A percentile compares a stretch with the other conserved stretches of the same genome.
Conservation (phyloP, 2,113 vertebrate species). For the Forbesichthys agassizii region DNA sequence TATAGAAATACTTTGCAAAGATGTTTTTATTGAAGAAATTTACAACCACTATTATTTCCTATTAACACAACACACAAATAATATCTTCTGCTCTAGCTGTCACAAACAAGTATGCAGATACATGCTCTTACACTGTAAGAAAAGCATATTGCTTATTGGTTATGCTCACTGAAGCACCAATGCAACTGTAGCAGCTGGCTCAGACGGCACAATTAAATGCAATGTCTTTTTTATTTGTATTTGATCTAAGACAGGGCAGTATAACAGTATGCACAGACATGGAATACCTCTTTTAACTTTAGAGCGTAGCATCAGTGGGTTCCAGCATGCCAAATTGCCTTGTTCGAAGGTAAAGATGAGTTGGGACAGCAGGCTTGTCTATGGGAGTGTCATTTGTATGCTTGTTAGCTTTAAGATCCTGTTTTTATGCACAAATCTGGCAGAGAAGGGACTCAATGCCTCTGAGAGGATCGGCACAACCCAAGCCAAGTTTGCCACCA, state of each 20-base stretch:
- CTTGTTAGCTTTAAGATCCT: conserved; percentile 62
- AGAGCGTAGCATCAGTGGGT: conserved; percentile 10
- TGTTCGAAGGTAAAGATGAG: conserved; percentile 39
- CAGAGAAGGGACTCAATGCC: conserved; percentile 49
- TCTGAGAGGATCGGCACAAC: conserved; percentile 45
- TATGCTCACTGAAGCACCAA: background rate
- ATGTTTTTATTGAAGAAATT: too few species aligned
- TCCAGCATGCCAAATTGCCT: conserved; percentile 29
- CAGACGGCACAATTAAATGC: conserved; percentile 1
- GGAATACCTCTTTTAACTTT: conserved; percentile 20
- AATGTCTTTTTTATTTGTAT: too few species aligned
- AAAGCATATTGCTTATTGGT: conserved; percentile 1
- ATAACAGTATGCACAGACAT: background rate
- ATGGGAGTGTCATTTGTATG: conserved; percentile 46
- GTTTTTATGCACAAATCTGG: conserved; percentile 62
- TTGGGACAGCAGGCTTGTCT: conserved; percentile 32
- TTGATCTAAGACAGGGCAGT: background rate
- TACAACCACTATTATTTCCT: too few species aligned
- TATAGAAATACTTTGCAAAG: background rate
- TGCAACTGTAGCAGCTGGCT: conserved; percentile 10
- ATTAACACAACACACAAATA: background rate
- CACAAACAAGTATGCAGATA: conserved; percentile 3
- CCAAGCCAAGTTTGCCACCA: conserved; percentile 52
- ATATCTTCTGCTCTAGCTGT: background rate
- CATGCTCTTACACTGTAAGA: conserved; percentile 14